These are phyloP conservation scores for Gavia stellata DNA, from an alignment of 2,113 vertebrate species.

Conservation along the genomic window DNA sequence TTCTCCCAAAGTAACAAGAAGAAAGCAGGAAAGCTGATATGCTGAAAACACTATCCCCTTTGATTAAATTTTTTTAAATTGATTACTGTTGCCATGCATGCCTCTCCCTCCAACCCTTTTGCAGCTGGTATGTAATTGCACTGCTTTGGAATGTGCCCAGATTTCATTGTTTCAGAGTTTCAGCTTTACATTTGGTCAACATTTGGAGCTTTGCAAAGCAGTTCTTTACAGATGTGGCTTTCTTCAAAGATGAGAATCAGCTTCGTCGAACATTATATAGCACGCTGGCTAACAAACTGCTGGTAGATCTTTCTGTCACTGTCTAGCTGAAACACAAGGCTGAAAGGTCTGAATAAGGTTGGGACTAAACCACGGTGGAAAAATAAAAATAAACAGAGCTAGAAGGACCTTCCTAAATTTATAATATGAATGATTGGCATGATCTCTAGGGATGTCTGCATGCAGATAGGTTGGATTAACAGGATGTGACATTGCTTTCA, in stretches of 20 bases:
- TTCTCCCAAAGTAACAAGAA: neutral
- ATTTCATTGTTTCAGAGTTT: neutral
- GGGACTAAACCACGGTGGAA: neutral
- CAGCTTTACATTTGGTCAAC: neutral
- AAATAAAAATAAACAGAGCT: neutral
- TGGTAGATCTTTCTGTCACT: neutral
- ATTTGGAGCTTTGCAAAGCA: neutral
- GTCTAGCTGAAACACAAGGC: neutral
- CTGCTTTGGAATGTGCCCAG: neutral
- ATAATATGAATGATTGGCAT: fast-evolving
- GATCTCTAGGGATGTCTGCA: neutral
- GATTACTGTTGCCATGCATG: neutral
- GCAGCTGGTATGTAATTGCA: neutral
- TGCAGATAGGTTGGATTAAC: neutral
- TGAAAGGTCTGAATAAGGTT: neutral
- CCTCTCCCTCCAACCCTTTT: neutral
- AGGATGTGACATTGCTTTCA: neutral
- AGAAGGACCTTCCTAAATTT: neutral
- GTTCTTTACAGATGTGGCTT: neutral
- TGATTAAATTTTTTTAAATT: no score
- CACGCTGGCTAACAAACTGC: fast-evolving
- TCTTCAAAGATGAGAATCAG: neutral
- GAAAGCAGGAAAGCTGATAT: neutral
- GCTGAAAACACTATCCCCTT: neutral
- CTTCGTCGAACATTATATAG: no score